Conservation (phyloP, 2,797 vertebrate species). For the Phrynocephalus guinanensis region DNA sequence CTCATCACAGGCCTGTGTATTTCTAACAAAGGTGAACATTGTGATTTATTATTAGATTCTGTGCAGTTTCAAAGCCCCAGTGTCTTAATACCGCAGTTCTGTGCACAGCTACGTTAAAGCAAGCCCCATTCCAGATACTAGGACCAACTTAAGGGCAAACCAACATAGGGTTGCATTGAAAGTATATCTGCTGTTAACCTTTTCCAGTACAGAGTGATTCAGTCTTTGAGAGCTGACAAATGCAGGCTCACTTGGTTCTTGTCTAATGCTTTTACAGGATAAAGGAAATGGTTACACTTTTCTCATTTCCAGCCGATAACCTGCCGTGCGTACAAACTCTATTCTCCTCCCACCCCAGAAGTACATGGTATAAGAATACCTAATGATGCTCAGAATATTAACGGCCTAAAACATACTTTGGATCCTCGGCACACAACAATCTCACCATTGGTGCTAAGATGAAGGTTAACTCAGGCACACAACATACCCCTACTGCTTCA, state of each 20-base stretch:
- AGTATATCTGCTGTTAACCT: not conserved
- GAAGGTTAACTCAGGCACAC: not conserved
- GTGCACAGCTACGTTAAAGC: not conserved
- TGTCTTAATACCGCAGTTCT: constrained; percentile 5
- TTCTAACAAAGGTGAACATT: not conserved
- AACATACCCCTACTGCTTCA: not conserved
- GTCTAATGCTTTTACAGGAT: not conserved
- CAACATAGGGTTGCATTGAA: not conserved
- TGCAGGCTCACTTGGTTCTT: not conserved
- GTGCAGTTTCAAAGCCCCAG: not conserved
- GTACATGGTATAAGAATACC: not conserved
- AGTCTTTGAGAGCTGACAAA: not conserved
- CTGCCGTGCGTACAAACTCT: fast-evolving
- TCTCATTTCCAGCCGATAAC: fast-evolving
- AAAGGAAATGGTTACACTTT: not conserved
- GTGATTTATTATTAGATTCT: constrained; percentile 23
- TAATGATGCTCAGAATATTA: not conserved
- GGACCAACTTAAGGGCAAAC: not conserved
- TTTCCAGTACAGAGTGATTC: constrained; percentile 1
- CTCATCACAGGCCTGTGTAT: constrained; percentile 45
- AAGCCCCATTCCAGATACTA: not conserved
- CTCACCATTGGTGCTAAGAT: not conserved
- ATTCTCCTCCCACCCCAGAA: not conserved
- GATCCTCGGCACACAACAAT: not conserved
- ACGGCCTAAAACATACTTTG: not conserved